Conservation (phyloP, 2,113 vertebrate species). For the Callochromis pleurospilus region DNA sequence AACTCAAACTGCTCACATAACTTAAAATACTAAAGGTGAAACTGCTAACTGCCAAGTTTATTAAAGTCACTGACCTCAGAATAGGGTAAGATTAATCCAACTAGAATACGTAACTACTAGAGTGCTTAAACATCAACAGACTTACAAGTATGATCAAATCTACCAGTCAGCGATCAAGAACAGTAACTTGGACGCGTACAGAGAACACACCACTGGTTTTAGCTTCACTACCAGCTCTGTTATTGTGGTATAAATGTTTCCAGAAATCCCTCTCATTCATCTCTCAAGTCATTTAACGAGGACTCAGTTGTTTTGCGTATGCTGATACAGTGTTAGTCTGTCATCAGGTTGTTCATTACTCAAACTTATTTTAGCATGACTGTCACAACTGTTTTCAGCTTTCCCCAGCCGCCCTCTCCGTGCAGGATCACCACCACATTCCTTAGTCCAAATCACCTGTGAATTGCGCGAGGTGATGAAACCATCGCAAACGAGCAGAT, state of each 20-base stretch:
- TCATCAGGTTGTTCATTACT: conserved; percentile 54
- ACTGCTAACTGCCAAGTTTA: neutral
- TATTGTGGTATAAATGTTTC: neutral
- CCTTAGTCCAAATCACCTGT: conserved; percentile 39
- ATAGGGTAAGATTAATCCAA: neutral
- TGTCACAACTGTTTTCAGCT: conserved; percentile 59
- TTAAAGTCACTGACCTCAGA: neutral
- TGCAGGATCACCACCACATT: conserved; percentile 47
- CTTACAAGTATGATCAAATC: neutral
- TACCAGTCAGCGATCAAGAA: neutral
- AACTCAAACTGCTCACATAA: neutral
- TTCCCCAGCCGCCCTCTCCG: conserved; percentile 28
- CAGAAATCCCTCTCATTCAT: neutral
- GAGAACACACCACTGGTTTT: neutral
- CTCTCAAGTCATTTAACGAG: neutral
- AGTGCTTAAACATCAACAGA: neutral
- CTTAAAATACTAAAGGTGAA: neutral
- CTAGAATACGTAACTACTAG: neutral
- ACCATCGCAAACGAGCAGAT: conserved; percentile 35
- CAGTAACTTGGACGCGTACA: neutral
- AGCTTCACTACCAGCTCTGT: neutral
- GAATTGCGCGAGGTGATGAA: conserved; percentile 58
- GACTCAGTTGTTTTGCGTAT: conserved; percentile 7
- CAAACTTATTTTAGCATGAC: conserved; percentile 41
- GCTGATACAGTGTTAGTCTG: conserved; percentile 43